Conservation (phyloP, 2,113 vertebrate species). For the Ursus arctos region DNA sequence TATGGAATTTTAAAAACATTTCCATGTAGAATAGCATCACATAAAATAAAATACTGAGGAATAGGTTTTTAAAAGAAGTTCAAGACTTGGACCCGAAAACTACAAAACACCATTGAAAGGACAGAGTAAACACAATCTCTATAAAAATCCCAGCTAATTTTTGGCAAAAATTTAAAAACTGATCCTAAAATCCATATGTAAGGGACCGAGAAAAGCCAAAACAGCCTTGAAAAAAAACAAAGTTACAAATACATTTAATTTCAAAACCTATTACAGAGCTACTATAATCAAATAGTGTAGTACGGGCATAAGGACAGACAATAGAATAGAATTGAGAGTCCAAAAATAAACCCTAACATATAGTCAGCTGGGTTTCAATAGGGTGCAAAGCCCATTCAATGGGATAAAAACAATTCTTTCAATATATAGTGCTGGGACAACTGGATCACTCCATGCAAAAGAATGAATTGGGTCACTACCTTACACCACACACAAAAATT, state of each 20-base stretch:
- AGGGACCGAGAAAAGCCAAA: neutral
- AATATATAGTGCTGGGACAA: neutral
- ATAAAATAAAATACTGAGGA: conserved; percentile 18
- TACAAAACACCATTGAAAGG: conserved; percentile 31
- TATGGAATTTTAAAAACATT: conserved; percentile 10
- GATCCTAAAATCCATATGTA: neutral
- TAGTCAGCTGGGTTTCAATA: conserved; percentile 33
- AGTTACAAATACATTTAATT: conserved; percentile 26
- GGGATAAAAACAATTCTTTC: neutral
- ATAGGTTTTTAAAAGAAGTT: neutral
- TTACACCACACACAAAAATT: conserved; percentile 38
- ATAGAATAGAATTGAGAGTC: neutral
- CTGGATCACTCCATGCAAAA: neutral
- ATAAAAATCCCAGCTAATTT: conserved; percentile 51
- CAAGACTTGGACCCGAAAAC: conserved; percentile 14
- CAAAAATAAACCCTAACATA: conserved; percentile 46
- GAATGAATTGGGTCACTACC: neutral
- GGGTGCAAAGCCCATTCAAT: neutral
- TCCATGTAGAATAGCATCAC: conserved; percentile 7
- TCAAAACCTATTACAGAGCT: conserved; percentile 27
- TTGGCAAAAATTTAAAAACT: neutral
- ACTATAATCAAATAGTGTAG: conserved; percentile 2
- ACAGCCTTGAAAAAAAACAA: conserved; percentile 34
- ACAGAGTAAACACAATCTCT: conserved; percentile 3
- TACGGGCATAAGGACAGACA: neutral